These are phyloP conservation scores for Pogona vitticeps DNA, from an alignment of 2,113 vertebrate species.

Conservation along the genomic window DNA sequence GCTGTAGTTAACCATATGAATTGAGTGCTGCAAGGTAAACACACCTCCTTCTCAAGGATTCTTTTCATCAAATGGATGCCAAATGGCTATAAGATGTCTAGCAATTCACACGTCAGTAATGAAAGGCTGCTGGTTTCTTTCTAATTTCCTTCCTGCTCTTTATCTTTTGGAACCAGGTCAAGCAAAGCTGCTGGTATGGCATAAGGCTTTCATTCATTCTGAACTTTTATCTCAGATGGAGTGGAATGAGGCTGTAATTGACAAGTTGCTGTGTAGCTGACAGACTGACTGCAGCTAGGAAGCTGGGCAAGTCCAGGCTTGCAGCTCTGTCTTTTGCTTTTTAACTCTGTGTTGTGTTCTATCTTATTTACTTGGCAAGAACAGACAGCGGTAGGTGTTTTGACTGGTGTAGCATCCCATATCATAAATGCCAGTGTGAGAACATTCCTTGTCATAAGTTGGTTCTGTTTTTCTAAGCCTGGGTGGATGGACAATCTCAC, in stretches of 20 bases:
- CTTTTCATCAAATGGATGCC: constrained; percentile 13
- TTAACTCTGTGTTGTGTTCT: background rate
- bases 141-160: constrained; percentile 52
- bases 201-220: constrained; percentile 59
- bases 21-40: background rate
- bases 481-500: background rate
- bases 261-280: background rate
- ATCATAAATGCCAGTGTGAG: background rate
- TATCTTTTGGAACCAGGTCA: constrained; percentile 61
- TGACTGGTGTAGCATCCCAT: constrained; percentile 22
- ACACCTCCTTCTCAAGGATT: constrained; percentile 14
- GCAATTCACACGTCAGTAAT: constrained; percentile 27
- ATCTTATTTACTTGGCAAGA: background rate
- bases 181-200: constrained; percentile 28
- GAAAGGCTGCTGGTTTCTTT: constrained; percentile 24
- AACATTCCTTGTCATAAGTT: background rate
- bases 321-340: constrained; percentile 36
- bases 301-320: constrained; percentile 63
- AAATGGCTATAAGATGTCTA: constrained; percentile 19
- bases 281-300: constrained; percentile 31
- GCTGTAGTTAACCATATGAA: constrained; percentile 29
- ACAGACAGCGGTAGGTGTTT: constrained; percentile 49
- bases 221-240: constrained; percentile 57
- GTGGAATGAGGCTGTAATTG: constrained; percentile 68
- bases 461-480: background rate